These are phyloP conservation scores for Knipowitschia caucasica DNA, from an alignment of 2,797 vertebrate genomes.

Conservation along the genomic window DNA sequence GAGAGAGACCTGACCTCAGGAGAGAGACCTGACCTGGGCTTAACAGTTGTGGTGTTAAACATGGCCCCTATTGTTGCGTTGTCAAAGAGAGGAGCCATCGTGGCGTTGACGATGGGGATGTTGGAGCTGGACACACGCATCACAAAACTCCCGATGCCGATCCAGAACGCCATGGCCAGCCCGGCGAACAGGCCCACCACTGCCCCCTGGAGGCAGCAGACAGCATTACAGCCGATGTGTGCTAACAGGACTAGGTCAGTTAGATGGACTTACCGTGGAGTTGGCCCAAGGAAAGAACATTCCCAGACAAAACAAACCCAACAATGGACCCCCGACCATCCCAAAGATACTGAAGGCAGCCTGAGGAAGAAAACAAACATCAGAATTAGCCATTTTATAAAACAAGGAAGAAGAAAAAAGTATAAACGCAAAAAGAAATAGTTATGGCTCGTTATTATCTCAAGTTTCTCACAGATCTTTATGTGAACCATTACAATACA, in stretches of 20 bases:
- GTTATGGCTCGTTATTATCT: too few relatives aligned
- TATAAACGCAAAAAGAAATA: too few relatives aligned
- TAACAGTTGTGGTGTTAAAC: conserved; percentile 34
- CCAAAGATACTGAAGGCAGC: conserved; percentile 97
- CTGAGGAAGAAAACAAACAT: conserved; percentile 67
- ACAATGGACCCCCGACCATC: conserved; percentile 92
- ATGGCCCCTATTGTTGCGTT: conserved; percentile 79
- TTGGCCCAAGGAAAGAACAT: conserved; percentile 94
- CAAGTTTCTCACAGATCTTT: too few relatives aligned
- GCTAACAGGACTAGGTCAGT: too few relatives aligned
- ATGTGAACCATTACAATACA: too few relatives aligned
- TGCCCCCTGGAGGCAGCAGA: too few relatives aligned
- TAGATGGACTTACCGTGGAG: conserved; percentile 73
- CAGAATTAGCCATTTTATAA: neutral
- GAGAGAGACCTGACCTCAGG: too few relatives aligned
- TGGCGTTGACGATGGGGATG: conserved; percentile 40
- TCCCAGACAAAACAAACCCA: conserved; percentile 90
- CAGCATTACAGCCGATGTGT: too few relatives aligned
- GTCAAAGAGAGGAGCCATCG: conserved; percentile 33
- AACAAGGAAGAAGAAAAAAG: too few relatives aligned
- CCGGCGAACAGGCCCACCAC: conserved; percentile 80
- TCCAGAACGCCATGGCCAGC: conserved; percentile 93
- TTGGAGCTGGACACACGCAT: neutral
- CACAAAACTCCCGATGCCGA: conserved; percentile 87
- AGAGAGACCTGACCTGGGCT: too few relatives aligned